These are phyloP conservation scores for Pimpla rufipes DNA, from an alignment of 2,888 invertebrate genomes.

Conservation along the genomic window DNA sequence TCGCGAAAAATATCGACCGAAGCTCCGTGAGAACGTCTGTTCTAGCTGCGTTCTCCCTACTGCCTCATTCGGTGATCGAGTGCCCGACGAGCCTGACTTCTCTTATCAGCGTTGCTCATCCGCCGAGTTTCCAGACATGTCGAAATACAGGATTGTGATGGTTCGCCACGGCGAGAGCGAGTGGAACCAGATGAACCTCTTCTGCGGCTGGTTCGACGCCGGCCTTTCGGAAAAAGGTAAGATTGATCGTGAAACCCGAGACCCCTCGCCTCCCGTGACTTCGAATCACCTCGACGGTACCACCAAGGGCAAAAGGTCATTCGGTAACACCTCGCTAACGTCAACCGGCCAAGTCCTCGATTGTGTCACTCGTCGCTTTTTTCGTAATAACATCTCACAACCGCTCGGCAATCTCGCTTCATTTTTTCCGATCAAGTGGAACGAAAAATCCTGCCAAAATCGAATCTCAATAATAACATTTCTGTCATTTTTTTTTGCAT, in stretches of 20 bases:
- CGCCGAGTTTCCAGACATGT: constrained; percentile 75
- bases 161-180: constrained; percentile 89
- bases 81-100: constrained; percentile 34
- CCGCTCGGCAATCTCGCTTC: neutral
- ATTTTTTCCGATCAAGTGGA: neutral
- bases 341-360: neutral
- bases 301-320: constrained; percentile 82
- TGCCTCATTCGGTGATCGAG: constrained; percentile 9
- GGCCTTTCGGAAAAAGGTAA: constrained; percentile 88
- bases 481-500: neutral
- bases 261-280: neutral
- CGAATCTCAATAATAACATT: too few relatives aligned
- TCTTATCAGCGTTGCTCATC: neutral
- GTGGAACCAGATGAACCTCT: constrained; percentile 88
- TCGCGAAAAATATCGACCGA: constrained; percentile 21
- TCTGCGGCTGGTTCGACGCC: constrained; percentile 89
- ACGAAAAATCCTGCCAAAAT: neutral
- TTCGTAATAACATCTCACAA: neutral
- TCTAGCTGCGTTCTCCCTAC: neutral
- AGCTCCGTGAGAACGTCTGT: constrained; percentile 13
- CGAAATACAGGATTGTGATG: constrained; percentile 88
- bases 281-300: constrained; percentile 24
- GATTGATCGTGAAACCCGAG: constrained; percentile 59
- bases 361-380: neutral
- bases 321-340: neutral